These are phyloP conservation scores for Patiria pectinifera DNA, from an alignment of 53 echinoderm and acorn worm genomes.

Conservation along the genomic window DNA sequence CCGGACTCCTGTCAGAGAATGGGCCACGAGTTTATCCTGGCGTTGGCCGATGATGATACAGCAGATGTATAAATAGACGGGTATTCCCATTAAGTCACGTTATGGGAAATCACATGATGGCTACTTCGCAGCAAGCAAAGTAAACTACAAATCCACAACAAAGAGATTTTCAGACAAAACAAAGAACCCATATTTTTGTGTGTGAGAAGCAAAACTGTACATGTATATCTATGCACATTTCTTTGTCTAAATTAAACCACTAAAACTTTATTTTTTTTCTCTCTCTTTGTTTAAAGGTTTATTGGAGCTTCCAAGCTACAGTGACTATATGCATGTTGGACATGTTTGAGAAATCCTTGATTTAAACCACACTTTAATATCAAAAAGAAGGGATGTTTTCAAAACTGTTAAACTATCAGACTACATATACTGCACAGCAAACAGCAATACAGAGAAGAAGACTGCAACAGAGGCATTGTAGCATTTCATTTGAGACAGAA, in stretches of 20 bases:
- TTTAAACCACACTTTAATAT: too few relatives aligned
- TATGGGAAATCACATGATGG: not conserved
- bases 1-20: not conserved
- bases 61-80: slow-evolving; percentile 10
- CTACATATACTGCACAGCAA: too few relatives aligned
- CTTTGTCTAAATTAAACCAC: not conserved
- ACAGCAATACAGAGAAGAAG: too few relatives aligned
- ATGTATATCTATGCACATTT: not conserved
- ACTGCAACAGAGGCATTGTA: too few relatives aligned
- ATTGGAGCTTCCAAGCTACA: too few relatives aligned
- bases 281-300: not conserved
- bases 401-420: too few relatives aligned
- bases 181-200: not conserved
- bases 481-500: too few relatives aligned
- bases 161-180: not conserved
- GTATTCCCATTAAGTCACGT: not conserved
- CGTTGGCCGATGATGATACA: not conserved
- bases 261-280: not conserved
- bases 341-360: too few relatives aligned
- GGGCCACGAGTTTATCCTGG: not conserved
- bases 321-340: too few relatives aligned
- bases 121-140: not conserved
- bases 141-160: not conserved
- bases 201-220: not conserved
- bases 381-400: too few relatives aligned